Evolutionary conservation across 2,797 vertebrate genomes (phyloP).

Genomic region (Platalea minor): DNA sequence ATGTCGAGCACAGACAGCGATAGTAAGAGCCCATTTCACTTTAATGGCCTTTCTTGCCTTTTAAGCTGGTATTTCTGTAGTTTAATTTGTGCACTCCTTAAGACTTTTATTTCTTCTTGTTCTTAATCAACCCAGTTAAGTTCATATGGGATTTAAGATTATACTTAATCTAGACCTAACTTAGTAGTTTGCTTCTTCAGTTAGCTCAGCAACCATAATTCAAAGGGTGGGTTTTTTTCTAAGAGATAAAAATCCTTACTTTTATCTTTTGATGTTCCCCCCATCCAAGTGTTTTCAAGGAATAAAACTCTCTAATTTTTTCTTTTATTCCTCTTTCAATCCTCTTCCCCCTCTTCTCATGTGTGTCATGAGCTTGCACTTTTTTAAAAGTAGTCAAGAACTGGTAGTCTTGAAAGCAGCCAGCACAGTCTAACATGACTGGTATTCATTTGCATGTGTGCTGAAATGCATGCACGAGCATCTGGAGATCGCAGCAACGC

Average conservation of each 20-base stretch:
- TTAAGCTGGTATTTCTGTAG: background rate
- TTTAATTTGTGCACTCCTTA: background rate
- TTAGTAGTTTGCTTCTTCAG: background rate
- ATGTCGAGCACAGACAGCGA: background rate
- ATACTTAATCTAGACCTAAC: background rate
- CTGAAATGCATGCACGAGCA: background rate
- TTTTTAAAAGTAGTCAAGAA: background rate
- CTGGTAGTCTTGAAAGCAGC: background rate
- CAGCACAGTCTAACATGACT: background rate
- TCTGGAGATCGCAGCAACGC: accelerated
- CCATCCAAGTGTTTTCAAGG: background rate
- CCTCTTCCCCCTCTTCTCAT: background rate
- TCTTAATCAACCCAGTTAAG: background rate
- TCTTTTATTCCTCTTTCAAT: background rate
- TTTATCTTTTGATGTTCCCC: background rate
- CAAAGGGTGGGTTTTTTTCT: background rate
- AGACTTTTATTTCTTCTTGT: background rate
- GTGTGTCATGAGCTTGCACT: background rate
- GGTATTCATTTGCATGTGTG: background rate
- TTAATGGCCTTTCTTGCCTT: background rate
- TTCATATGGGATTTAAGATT: background rate
- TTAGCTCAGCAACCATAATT: background rate
- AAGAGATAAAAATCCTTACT: background rate
- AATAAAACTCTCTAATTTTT: background rate
- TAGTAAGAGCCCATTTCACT: background rate